A percentile compares a stretch with the other conserved stretches of the same genome.
Conservation (phyloP, 2,888 invertebrate genomes). For the Melieria omissa region DNA sequence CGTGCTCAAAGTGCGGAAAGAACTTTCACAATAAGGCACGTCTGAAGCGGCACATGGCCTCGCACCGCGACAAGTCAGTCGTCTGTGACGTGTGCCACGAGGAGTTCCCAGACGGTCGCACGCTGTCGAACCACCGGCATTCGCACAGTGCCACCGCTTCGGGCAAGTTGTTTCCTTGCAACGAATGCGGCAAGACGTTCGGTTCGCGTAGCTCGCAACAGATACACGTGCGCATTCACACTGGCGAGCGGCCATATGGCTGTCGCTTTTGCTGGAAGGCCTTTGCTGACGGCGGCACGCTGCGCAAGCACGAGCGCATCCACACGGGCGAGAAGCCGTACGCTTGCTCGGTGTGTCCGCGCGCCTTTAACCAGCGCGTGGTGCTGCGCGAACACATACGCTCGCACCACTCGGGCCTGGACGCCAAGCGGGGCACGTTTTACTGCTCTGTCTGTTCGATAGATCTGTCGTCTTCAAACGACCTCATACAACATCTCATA, state of each 20-base stretch:
- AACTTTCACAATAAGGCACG: conserved; percentile 77
- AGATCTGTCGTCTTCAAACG: conserved; percentile 76
- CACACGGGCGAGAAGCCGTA: conserved; percentile 89
- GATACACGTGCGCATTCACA: conserved; percentile 87
- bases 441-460: conserved; percentile 82
- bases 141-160: conserved; percentile 69
- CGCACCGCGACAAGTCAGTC: conserved; percentile 78
- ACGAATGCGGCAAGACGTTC: conserved; percentile 87
- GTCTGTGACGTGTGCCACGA: conserved; percentile 77
- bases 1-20: conserved; percentile 77
- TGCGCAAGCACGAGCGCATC: conserved; percentile 86
- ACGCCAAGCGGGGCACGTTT: conserved; percentile 76
- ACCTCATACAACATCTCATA: conserved; percentile 84
- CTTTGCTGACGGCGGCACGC: conserved; percentile 87
- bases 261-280: conserved; percentile 91
- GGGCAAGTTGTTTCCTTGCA: conserved; percentile 80
- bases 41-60: conserved; percentile 75
- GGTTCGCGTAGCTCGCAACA: conserved; percentile 87
- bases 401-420: conserved; percentile 86
- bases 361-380: conserved; percentile 88
- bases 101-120: conserved; percentile 77
- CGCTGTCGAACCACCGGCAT: conserved; percentile 77
- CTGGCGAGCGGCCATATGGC: conserved; percentile 84
- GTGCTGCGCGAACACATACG: conserved; percentile 86
- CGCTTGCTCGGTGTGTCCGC: conserved; percentile 86